Evolutionary conservation across 2,888 invertebrate genomes (phyloP), one percentile per base, ranked within the genome.

Genomic region (Caenorhabditis sp.): DNA sequence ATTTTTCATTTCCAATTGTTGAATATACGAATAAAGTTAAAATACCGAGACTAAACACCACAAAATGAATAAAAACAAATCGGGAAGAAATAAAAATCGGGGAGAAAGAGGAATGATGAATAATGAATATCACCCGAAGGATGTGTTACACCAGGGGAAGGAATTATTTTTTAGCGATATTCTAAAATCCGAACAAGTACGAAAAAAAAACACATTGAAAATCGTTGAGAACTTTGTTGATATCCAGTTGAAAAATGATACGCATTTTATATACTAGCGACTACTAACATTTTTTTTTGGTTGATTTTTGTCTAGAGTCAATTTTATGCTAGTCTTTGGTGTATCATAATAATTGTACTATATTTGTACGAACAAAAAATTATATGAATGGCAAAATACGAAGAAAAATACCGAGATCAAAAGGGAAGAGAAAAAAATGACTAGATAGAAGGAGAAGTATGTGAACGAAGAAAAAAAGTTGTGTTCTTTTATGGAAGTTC

Each of bases 351-450:
- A 31, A 14, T 43, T 43, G 43, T 43, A 43, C 43, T 57, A 37
- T 17, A 21, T 1, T 19, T 43, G 50, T 12, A 58, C 17, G 23
- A 37, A 59, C 43, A 26, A 27, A 31, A 57, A 65, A n/a, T 17
- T 12, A 27, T 23, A 51, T 19, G 50, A 36, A 65, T 31, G n/a
- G 26, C n/a, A 43, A 31, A 43, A 58, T 49, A 65, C 49, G 50
- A 58, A 58, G 58, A 50, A 51, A 65, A 50, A 49, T 58, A 58
- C 43, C 43, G 43, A 43, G 43, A 43, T 43, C 43, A 43, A 43
- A 43, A 2, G 14, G 14, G 43, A 14, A 14, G 14, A 57, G 27
- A 26, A 10, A 17, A 43, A 17, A 17, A 49, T 51, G 49, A 59
- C 31, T 50, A 61, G 21, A 58, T 14, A 31, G 49, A 55, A 51